Evolutionary conservation across 2,113 vertebrate species (phyloP).

Genomic region (Pituophis catenifer): DNA sequence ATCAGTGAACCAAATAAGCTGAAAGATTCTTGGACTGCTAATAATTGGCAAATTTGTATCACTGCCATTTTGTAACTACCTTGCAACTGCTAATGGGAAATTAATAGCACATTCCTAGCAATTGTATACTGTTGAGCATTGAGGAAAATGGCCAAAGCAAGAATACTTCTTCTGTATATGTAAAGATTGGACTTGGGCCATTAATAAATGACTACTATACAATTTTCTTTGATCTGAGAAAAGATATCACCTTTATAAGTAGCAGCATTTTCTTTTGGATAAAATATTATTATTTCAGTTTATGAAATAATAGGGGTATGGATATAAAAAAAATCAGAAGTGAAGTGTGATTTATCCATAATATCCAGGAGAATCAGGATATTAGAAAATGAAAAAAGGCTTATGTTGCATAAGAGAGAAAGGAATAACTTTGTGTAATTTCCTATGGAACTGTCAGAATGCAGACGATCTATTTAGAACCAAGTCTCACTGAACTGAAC

Average conservation of each 20-base stretch:
- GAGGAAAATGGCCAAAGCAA: neutral
- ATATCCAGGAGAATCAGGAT: neutral
- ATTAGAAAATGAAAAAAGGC: neutral
- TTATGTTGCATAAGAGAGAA: neutral
- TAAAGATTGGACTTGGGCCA: neutral
- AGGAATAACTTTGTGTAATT: neutral
- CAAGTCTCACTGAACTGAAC: neutral
- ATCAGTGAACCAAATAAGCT: neutral
- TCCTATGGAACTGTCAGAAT: neutral
- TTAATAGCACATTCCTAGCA: neutral
- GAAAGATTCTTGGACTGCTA: neutral
- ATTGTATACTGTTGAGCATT: neutral
- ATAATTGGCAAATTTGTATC: neutral
- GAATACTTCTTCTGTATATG: neutral
- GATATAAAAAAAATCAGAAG: neutral
- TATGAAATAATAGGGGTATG: too few species aligned
- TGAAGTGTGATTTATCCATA: neutral
- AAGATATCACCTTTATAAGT: neutral
- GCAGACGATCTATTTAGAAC: neutral
- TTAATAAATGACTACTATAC: neutral
- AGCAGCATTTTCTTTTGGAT: neutral
- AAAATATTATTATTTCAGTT: neutral
- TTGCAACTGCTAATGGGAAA: neutral
- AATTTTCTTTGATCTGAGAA: neutral
- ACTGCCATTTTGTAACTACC: neutral